phyloP scores from a whole-genome alignment of 2,113 vertebrate species.

The Podarcis raffonei region DNA sequence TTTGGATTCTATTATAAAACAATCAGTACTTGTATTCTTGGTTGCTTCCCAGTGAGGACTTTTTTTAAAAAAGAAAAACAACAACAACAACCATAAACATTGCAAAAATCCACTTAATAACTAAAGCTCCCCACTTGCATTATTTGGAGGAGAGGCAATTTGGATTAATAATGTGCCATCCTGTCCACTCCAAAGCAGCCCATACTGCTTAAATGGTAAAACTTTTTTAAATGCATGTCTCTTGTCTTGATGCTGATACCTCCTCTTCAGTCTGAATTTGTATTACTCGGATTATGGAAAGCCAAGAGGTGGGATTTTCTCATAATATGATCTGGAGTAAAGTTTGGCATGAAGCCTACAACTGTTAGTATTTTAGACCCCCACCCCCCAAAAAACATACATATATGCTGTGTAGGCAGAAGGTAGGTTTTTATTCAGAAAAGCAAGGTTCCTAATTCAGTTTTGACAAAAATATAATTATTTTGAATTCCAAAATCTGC shows the following conservation, averaged over 20 bases:
- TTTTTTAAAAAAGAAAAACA: background rate
- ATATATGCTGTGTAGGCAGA: too few relatives aligned
- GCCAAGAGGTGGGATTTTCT: background rate
- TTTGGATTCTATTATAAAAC: slow-evolving; percentile 55
- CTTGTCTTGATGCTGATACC: background rate
- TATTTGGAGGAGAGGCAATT: background rate
- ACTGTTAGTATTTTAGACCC: too few relatives aligned
- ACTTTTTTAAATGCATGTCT: background rate
- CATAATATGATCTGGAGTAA: too few relatives aligned
- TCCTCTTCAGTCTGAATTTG: background rate
- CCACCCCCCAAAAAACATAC: background rate
- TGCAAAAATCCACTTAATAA: background rate
- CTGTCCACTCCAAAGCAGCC: background rate
- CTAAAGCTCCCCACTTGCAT: background rate
- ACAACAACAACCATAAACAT: background rate
- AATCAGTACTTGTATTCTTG: slow-evolving; percentile 57
- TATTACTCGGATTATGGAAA: background rate
- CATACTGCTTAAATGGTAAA: background rate
- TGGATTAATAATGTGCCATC: background rate
- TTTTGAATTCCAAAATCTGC: too few relatives aligned
- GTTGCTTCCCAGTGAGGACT: slow-evolving; percentile 18
- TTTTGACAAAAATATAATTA: too few relatives aligned
- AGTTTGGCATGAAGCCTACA: too few relatives aligned
- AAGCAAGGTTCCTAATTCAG: too few relatives aligned
- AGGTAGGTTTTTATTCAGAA: too few relatives aligned